Evolutionary conservation across 2,113 vertebrate genomes (phyloP), one percentile per base, ranked within the genome.

Genomic region (Pseudonaja textilis): DNA sequence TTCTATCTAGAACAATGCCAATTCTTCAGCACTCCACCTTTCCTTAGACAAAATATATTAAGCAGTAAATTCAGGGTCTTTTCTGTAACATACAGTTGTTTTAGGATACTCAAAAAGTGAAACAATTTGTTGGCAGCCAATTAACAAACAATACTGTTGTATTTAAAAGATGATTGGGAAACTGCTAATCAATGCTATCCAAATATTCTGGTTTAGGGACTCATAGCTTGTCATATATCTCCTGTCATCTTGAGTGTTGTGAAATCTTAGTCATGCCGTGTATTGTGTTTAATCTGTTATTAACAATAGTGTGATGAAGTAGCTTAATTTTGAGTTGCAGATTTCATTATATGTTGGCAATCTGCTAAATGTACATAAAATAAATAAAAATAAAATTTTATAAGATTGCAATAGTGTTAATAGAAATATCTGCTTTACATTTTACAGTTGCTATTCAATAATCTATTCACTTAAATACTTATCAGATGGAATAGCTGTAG

Each of bases 1-100:
- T 4, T 29, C 89, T 0, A 8, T 29, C 89, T 0, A 8, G 0
- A 16, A 22, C 23, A 14, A n/a, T 0, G 8, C 18, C 20, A 0
- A 6, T 0, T 0, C 3, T 45, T 7, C 1, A 91, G 8, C 57
- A 47, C 81, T 90, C 55, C 18, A 1, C 2, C 64, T 34, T 22
- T 14, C 0, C 1, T 5, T 18, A 45, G 52, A 55, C 94, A 69
- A 90, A 93, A 93, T 42, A 81, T 55, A 52, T 2, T 90, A 25
- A 47, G 11, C 34, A 87, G 74, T 90, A 54, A 42, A 89, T 56
- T 1, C 23, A 86, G 45, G 57, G 8, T 25, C 7, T 52, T 34
- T 74, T 25, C 9, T 14, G 42, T 42, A 22, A 42, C n/a, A 39
- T 87, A 23, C n/a, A 64, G 3, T 54, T 86, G 23, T 3, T 18